Conservation (phyloP, 37 sponge, comb jelly and placozoan species). For the Axinella damicornis region DNA sequence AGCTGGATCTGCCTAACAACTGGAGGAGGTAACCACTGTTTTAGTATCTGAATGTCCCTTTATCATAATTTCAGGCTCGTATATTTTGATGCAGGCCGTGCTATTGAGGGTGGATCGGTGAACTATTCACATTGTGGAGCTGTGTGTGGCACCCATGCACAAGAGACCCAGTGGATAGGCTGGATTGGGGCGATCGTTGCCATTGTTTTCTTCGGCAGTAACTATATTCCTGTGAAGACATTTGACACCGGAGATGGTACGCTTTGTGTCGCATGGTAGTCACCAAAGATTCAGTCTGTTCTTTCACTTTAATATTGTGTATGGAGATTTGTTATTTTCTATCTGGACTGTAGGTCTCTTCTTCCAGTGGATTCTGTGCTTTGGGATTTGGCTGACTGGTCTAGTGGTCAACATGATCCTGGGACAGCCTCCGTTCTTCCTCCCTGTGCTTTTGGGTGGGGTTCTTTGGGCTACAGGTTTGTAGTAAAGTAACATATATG, state of each 20-base stretch:
- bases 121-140: slow-evolving; percentile 17
- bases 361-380: slow-evolving; percentile 93
- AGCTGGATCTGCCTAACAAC: slow-evolving; percentile 35
- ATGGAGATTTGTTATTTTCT: background rate
- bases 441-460: slow-evolving; percentile 75
- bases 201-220: slow-evolving; percentile 78
- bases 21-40: slow-evolving; percentile 1
- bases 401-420: slow-evolving; percentile 72
- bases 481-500: too few species aligned
- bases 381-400: slow-evolving; percentile 87
- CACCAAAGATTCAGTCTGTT: too few species aligned
- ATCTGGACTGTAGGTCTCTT: slow-evolving; percentile 61
- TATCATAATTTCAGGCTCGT: background rate
- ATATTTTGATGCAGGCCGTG: background rate
- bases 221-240: slow-evolving; percentile 90
- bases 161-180: slow-evolving; percentile 42
- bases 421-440: slow-evolving; percentile 69
- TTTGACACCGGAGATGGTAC: slow-evolving; percentile 92
- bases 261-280: background rate
- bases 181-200: slow-evolving; percentile 62
- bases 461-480: slow-evolving; percentile 82
- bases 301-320: background rate
- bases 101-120: slow-evolving; percentile 21
- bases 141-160: background rate
- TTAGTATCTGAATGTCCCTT: background rate